Evolutionary conservation across 2,888 invertebrate species (phyloP).

Genomic region (Macaria liturata): DNA sequence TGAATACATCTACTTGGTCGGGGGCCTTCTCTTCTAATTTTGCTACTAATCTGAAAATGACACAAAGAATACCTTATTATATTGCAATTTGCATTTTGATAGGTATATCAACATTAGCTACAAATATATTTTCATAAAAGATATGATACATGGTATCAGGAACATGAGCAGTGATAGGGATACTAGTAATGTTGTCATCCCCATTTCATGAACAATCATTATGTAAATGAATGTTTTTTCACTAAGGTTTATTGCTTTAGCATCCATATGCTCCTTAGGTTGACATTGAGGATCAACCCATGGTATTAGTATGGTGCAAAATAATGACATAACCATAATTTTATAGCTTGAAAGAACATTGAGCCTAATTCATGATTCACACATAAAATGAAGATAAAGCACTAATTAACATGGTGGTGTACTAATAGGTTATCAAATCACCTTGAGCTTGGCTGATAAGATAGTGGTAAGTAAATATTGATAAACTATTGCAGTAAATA

Average conservation of each 20-base stretch:
- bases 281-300: constrained; percentile 55
- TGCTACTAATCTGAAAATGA: constrained; percentile 86
- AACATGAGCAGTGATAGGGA: no score
- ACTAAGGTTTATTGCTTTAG: constrained; percentile 68
- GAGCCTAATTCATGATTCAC: no score
- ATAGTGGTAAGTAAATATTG: constrained; percentile 27
- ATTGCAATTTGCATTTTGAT: background rate
- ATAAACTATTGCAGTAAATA: constrained; percentile 21
- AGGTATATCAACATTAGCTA: background rate
- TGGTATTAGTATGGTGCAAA: constrained; percentile 72
- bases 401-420: background rate
- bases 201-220: constrained; percentile 75
- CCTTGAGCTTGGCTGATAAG: constrained; percentile 41
- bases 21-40: constrained; percentile 91
- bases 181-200: constrained; percentile 55
- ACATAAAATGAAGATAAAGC: no score
- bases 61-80: constrained; percentile 16
- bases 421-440: constrained; percentile 15
- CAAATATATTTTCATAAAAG: no score
- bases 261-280: constrained; percentile 67
- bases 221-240: constrained; percentile 73
- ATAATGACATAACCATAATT: background rate
- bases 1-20: constrained; percentile 94
- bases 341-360: no score
- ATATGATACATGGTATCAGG: no score